Evolutionary conservation across 37 sponge, comb jelly and placozoan genomes (phyloP).

Genomic region (Aplysina aerophoba): DNA sequence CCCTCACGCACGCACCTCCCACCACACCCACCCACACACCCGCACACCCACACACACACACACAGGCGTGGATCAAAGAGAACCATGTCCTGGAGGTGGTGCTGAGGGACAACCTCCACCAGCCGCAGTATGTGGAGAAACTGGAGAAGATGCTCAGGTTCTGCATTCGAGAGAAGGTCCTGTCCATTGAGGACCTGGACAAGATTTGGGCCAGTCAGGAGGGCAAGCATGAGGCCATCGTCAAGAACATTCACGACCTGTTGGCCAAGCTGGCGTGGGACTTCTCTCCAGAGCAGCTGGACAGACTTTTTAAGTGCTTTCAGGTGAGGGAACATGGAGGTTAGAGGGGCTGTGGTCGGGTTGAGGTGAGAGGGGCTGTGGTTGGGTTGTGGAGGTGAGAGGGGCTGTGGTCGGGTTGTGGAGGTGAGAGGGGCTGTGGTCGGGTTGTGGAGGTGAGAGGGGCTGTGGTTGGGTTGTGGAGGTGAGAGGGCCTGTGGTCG

Average conservation of each 20-base stretch:
- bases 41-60: background rate
- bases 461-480: too few species aligned
- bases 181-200: constrained; percentile 86
- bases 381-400: too few species aligned
- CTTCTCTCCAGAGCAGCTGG: constrained; percentile 92
- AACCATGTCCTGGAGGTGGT: constrained; percentile 88
- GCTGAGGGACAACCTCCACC: constrained; percentile 95
- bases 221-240: constrained; percentile 97
- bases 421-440: too few species aligned
- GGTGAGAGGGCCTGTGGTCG: too few species aligned
- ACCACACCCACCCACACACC: too few species aligned
- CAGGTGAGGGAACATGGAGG: constrained; percentile 47
- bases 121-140: constrained; percentile 96
- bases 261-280: constrained; percentile 96
- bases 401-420: too few species aligned
- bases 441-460: background rate
- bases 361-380: too few species aligned
- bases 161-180: constrained; percentile 78
- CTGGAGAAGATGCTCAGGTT: constrained; percentile 89
- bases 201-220: constrained; percentile 92
- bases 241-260: constrained; percentile 97
- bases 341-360: too few species aligned
- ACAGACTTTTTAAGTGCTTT: constrained; percentile 92
- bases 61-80: constrained; percentile 76
- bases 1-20: background rate